A percentile compares a stretch with the other conserved stretches of the same genome.
Conservation (phyloP, 2,797 vertebrate species). For the Diceros bicornis region DNA sequence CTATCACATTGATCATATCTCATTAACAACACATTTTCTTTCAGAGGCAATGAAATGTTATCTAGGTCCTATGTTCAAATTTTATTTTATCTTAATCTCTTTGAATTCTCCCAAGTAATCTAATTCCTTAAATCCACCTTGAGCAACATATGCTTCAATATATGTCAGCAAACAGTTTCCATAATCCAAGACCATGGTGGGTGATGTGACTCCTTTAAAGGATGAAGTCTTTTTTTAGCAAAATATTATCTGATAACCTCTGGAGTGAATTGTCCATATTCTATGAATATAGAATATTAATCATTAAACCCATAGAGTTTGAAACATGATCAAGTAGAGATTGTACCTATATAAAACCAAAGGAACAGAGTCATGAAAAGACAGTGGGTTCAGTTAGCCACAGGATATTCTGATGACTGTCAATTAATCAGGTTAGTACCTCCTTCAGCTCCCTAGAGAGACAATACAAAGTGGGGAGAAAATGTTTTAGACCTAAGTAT, state of each 20-base stretch:
- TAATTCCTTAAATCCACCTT: slow-evolving; percentile 34
- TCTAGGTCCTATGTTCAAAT: background rate
- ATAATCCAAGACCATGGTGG: background rate
- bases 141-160: background rate
- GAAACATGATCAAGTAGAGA: slow-evolving; percentile 13
- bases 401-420: background rate
- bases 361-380: background rate
- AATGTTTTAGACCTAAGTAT: background rate
- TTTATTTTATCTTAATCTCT: slow-evolving; percentile 16
- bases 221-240: background rate
- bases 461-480: background rate
- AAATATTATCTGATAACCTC: background rate
- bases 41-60: background rate
- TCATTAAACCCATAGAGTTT: background rate
- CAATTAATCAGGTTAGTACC: background rate
- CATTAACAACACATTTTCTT: background rate
- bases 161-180: background rate
- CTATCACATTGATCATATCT: background rate
- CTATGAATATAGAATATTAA: background rate
- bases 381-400: background rate
- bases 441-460: background rate
- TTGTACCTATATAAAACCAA: background rate
- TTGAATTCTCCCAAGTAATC: background rate
- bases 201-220: background rate
- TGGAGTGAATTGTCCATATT: background rate